phyloP scores from a whole-genome alignment of 1,140 invertebrate genomes.

The Leptinotarsa lineolata region DNA sequence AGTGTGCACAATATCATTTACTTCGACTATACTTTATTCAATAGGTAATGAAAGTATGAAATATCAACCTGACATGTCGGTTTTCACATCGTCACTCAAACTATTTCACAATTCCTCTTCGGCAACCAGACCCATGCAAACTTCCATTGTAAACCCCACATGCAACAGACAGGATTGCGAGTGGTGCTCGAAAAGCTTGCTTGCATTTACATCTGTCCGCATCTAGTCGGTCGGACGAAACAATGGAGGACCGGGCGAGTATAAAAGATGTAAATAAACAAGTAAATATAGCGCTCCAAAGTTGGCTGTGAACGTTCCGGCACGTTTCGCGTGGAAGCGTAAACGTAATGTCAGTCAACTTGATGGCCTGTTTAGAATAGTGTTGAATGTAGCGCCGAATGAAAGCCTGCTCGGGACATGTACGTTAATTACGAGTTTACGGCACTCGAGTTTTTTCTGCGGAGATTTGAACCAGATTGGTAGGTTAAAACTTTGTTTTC shows the following conservation, averaged over 20 bases:
- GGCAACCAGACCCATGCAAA: neutral
- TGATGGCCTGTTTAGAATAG: conserved; percentile 14
- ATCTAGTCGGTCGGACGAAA: conserved; percentile 4
- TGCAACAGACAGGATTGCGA: conserved; percentile 13
- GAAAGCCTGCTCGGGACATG: conserved; percentile 8
- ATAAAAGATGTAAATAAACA: neutral
- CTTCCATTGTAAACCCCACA: neutral
- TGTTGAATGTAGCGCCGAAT: conserved; percentile 4
- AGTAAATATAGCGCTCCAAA: neutral
- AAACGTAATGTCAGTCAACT: conserved; percentile 15
- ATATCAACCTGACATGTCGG: too few relatives aligned
- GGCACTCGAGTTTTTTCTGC: neutral
- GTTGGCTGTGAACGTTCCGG: conserved; percentile 8
- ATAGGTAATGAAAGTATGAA: too few relatives aligned
- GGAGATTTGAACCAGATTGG: too few relatives aligned
- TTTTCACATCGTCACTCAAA: neutral
- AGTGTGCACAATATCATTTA: too few relatives aligned
- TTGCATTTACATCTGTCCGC: conserved; percentile 14
- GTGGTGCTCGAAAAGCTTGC: conserved; percentile 15
- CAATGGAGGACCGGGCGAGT: neutral
- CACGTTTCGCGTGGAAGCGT: conserved; percentile 7
- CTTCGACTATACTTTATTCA: too few relatives aligned
- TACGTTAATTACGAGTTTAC: conserved; percentile 12
- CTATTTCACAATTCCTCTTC: neutral
- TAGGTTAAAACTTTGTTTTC: too few relatives aligned